Evolutionary conservation across 2,888 invertebrate genomes (phyloP).

Genomic region (Drosophila prolongata): DNA sequence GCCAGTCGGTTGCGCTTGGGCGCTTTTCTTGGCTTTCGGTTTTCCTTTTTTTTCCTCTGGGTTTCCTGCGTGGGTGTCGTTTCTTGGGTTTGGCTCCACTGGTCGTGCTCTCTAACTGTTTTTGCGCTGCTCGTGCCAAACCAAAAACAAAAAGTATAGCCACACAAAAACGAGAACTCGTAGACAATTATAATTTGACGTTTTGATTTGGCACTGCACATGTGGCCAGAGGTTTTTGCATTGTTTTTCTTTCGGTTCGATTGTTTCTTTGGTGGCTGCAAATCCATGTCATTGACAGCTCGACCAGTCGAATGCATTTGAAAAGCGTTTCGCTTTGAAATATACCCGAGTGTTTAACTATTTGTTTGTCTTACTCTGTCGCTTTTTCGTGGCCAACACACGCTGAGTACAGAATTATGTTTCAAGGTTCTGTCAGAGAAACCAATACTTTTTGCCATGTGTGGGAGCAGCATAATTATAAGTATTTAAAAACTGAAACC

Average conservation of each 20-base stretch:
- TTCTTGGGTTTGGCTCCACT: constrained; percentile 45
- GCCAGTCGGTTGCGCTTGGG: constrained; percentile 72
- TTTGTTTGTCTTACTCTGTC: constrained; percentile 56
- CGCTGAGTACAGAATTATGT: constrained; percentile 28
- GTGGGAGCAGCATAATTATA: constrained; percentile 16
- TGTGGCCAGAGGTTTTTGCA: constrained; percentile 55
- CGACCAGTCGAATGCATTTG: constrained; percentile 42
- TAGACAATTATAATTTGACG: constrained; percentile 80
- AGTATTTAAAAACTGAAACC: no score
- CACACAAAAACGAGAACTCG: constrained; percentile 52
- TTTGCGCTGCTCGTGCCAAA: constrained; percentile 68
- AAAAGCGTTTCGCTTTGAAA: constrained; percentile 19
- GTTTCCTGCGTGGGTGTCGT: constrained; percentile 61
- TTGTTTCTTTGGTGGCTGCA: constrained; percentile 43
- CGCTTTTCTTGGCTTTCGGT: constrained; percentile 76
- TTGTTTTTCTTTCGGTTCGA: constrained; percentile 40
- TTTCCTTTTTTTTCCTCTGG: constrained; percentile 56
- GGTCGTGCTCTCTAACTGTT: constrained; percentile 66
- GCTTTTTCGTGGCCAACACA: constrained; percentile 41
- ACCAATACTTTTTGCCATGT: constrained; percentile 7
- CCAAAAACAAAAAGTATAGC: constrained; percentile 12
- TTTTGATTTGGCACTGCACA: constrained; percentile 75
- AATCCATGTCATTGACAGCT: constrained; percentile 78
- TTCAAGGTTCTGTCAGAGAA: constrained; percentile 53
- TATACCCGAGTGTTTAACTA: constrained; percentile 49